phyloP scores from a whole-genome alignment of 2,797 vertebrate genomes.

The Melanitta fusca region DNA sequence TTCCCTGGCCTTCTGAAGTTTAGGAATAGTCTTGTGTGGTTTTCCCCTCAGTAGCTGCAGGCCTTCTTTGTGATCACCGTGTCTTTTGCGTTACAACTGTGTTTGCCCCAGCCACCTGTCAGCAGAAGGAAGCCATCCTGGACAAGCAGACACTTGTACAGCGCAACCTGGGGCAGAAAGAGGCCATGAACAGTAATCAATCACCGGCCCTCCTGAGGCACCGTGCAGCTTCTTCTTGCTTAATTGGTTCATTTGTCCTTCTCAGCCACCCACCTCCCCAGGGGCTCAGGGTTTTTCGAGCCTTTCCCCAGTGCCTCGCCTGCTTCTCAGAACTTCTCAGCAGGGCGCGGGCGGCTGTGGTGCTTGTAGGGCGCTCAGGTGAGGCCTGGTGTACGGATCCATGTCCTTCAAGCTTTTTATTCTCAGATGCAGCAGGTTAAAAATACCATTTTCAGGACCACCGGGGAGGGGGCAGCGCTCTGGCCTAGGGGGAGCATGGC shows the following conservation, averaged over 20 bases:
- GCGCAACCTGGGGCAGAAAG: background rate
- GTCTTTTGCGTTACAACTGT: background rate
- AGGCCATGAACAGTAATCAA: background rate
- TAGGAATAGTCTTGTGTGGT: rapidly evolving
- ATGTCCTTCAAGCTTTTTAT: background rate
- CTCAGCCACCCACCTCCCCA: background rate
- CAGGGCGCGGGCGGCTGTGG: rapidly evolving
- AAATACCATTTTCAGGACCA: background rate
- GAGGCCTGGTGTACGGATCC: background rate
- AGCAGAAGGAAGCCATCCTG: background rate
- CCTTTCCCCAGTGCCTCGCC: background rate
- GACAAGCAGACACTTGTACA: background rate
- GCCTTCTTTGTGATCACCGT: rapidly evolving
- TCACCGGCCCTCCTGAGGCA: rapidly evolving
- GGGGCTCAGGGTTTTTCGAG: no score
- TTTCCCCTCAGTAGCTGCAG: rapidly evolving
- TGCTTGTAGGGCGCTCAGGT: no score
- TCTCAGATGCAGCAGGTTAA: background rate
- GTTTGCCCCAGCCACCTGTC: background rate
- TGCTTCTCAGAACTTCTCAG: background rate
- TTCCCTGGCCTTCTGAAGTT: background rate
- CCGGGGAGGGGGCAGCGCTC: no score
- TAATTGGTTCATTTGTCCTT: background rate
- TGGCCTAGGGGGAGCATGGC: no score
- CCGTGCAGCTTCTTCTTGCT: background rate